Evolutionary conservation across 2,888 invertebrate genomes (phyloP), one percentile per base, ranked within the genome.

Genomic region (Amblyjoppa proteus): DNA sequence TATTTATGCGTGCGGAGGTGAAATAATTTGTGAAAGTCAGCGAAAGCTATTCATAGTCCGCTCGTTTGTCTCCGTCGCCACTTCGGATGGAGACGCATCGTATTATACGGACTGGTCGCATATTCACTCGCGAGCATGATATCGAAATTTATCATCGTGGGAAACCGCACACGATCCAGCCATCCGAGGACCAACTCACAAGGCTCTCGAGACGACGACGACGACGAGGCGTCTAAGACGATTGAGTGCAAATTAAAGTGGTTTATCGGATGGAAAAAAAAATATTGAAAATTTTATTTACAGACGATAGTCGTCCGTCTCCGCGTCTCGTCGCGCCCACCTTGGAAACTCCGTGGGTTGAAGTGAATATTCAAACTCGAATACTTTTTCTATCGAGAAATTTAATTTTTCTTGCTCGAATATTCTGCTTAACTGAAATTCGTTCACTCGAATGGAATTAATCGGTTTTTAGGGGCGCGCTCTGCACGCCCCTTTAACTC

Each of bases 71-170:
- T 64, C n/a, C 16, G 31, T 71, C 20, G 71, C 71, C 53, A 38
- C 64, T 71, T n/a, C 66, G 34, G 82, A 82, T 71, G 77, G 58
- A 28, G 76, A 66, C 3, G 69, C 38, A 45, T 71, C 70, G 71
- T 16, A 64, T 82, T 82, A n/a, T 71, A 51, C 64, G 41, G 31
- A 9, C 16, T 38, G 58, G 28, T 61, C 51, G 25, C 31, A 61
- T 70, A 58, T 41, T 61, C 58, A 58, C 61, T 69, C 69, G 4
- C 28, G 53, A 53, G 68, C 11, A n/a, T 51, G 56, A 66, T 56
- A 71, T 31, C 25, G 71, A 69, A 25, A 31, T 61, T 41, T 76
- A 76, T 81, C 69, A 76, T 51, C 70, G 69, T 41, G 70, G 51
- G 61, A 81, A 81, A 58, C 38, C 16, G 5, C 28, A 61, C 45